A percentile compares a stretch with the other conserved stretches of the same genome.
Evolutionary conservation across 2,888 invertebrate genomes (phyloP).

Genomic region (Limnephilus rhombicus): DNA sequence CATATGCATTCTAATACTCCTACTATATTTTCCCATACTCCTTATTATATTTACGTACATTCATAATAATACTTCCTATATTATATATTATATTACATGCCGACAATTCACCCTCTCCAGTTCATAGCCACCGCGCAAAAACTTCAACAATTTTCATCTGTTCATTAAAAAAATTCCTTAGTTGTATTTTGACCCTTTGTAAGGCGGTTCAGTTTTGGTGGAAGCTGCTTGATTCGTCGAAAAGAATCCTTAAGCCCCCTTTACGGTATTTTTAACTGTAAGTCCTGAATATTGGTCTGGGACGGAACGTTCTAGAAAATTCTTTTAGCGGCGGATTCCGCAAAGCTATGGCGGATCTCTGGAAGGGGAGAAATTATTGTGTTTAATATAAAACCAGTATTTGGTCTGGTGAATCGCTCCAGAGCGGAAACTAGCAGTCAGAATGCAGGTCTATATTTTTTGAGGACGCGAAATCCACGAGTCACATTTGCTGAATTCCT

Average conservation of each 20-base stretch:
- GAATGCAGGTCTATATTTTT: conserved; percentile 53
- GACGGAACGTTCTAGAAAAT: conserved; percentile 45
- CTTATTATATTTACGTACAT: neutral
- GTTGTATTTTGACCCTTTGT: neutral
- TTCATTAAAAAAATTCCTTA: neutral
- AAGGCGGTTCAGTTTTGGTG: neutral
- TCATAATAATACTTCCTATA: neutral
- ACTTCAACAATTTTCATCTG: neutral
- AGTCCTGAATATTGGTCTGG: conserved; percentile 52
- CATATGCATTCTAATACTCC: conserved; percentile 3
- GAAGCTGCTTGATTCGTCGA: neutral
- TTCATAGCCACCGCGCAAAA: neutral
- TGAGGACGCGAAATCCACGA: conserved; percentile 39
- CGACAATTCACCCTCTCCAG: neutral
- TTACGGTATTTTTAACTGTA: conserved; percentile 53
- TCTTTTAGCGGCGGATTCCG: conserved; percentile 43
- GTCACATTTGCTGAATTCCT: conserved; percentile 19
- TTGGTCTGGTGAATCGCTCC: conserved; percentile 32
- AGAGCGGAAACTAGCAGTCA: conserved; percentile 34
- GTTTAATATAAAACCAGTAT: conserved; percentile 57
- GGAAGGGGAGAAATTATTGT: conserved; percentile 54
- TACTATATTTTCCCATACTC: neutral
- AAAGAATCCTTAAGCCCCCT: conserved; percentile 33
- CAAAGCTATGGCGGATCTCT: conserved; percentile 33
- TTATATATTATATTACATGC: neutral